phyloP scores from a whole-genome alignment of 2,888 invertebrate species.

The Cantharis lateralis region DNA sequence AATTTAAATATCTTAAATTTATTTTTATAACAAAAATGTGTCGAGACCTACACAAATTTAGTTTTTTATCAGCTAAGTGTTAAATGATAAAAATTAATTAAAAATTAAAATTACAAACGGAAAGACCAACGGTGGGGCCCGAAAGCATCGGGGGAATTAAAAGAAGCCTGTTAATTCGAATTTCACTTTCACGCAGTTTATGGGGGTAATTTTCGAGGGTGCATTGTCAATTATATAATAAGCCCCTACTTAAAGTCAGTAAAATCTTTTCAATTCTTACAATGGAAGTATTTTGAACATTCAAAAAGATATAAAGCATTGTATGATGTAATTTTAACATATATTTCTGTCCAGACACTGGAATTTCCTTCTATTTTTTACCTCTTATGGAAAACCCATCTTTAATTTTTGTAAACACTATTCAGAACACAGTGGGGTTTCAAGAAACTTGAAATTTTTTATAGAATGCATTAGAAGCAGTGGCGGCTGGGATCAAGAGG shows the following conservation, averaged over 20 bases:
- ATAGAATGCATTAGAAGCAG: too few relatives aligned
- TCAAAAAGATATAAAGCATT: not conserved
- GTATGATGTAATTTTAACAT: too few relatives aligned
- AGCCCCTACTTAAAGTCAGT: not conserved
- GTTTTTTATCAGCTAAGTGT: not conserved
- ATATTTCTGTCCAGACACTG: too few relatives aligned
- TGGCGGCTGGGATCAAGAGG: too few relatives aligned
- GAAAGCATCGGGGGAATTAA: not conserved
- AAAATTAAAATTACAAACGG: not conserved
- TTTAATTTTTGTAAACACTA: too few relatives aligned
- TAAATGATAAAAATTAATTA: not conserved
- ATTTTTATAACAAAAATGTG: not conserved
- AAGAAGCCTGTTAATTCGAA: not conserved
- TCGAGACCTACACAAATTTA: not conserved
- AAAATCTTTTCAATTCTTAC: not conserved
- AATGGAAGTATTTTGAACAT: not conserved
- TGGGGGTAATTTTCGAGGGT: not conserved
- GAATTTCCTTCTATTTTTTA: too few relatives aligned
- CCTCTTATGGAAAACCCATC: too few relatives aligned
- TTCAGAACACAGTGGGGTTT: too few relatives aligned
- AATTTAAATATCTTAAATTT: not conserved
- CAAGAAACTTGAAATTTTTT: too few relatives aligned
- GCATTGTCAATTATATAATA: not conserved
- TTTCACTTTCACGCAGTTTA: not conserved
- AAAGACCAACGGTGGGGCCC: not conserved